phyloP scores from a whole-genome alignment of 2,888 invertebrate genomes.

The Lordiphosa andalusiaca region DNA sequence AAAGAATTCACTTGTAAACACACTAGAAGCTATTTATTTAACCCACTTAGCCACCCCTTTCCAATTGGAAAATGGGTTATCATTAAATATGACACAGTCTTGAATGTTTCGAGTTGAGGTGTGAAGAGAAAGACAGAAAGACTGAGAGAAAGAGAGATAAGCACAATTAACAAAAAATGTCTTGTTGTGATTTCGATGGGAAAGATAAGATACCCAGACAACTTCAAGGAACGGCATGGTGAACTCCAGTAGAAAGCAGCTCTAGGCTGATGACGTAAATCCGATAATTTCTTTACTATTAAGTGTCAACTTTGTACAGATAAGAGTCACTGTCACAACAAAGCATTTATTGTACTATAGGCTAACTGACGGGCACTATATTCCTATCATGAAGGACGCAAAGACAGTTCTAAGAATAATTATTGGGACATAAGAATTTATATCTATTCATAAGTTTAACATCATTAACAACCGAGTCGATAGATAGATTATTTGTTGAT shows the following conservation, averaged over 20 bases:
- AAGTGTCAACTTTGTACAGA: neutral
- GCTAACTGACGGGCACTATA: neutral
- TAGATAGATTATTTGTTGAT: no score
- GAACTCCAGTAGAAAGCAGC: neutral
- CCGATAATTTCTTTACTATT: constrained; percentile 2
- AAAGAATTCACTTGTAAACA: constrained; percentile 59
- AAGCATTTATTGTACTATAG: constrained; percentile 5
- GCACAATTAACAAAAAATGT: constrained; percentile 51
- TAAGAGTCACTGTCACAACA: constrained; percentile 4
- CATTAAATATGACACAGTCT: constrained; percentile 50
- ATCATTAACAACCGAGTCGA: no score
- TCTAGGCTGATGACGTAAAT: constrained; percentile 2
- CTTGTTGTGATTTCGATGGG: constrained; percentile 60
- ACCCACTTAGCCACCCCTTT: constrained; percentile 51
- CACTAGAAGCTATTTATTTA: constrained; percentile 55
- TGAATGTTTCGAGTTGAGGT: constrained; percentile 32
- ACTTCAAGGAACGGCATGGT: constrained; percentile 3
- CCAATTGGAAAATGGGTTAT: constrained; percentile 58
- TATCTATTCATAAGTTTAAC: no score
- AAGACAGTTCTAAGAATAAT: no score
- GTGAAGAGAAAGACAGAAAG: constrained; percentile 2
- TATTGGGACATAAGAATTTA: no score
- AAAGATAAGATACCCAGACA: constrained; percentile 56
- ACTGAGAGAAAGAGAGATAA: constrained; percentile 12
- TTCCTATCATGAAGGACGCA: no score